phyloP scores from a whole-genome alignment of 1,140 invertebrate genomes.

The Mamestra configurata region DNA sequence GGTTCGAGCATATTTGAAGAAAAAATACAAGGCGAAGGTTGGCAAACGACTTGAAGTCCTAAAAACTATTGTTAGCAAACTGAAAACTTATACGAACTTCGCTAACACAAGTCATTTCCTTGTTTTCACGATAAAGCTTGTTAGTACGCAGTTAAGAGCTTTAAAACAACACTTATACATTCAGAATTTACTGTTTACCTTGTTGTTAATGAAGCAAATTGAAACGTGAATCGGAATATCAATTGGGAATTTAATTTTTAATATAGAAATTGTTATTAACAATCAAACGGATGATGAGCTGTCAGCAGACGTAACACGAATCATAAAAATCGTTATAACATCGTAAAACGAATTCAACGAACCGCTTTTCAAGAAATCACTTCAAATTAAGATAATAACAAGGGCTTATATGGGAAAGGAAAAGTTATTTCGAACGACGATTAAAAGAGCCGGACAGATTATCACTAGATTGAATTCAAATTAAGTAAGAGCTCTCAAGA shows the following conservation, averaged over 20 bases:
- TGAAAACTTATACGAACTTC: slow-evolving; percentile 9
- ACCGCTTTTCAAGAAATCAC: not conserved
- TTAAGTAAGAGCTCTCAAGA: not conserved
- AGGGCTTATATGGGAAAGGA: not conserved
- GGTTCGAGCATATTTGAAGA: not conserved
- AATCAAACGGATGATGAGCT: not conserved
- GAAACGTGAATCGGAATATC: not conserved
- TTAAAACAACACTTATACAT: slow-evolving; percentile 9
- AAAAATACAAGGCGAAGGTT: not conserved
- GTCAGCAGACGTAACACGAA: not conserved
- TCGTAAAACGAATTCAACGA: not conserved
- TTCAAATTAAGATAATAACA: slow-evolving; percentile 4
- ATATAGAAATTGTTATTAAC: not conserved
- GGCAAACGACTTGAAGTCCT: not conserved
- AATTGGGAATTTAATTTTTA: not conserved
- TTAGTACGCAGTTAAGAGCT: slow-evolving; percentile 5
- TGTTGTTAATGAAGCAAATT: slow-evolving; percentile 5
- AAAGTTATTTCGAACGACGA: slow-evolving; percentile 1
- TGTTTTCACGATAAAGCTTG: slow-evolving; percentile 31
- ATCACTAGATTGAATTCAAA: slow-evolving; percentile 12
- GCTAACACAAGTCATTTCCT: slow-evolving; percentile 4
- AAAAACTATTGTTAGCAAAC: slow-evolving; percentile 4
- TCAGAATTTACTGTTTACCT: slow-evolving; percentile 1
- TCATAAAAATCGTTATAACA: not conserved
- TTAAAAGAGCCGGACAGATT: not conserved